Percentiles rank a stretch among this genome's conserved stretches.
phyloP scores from a whole-genome alignment of 2,888 invertebrate species.

The Polydrusus tereticollis region DNA sequence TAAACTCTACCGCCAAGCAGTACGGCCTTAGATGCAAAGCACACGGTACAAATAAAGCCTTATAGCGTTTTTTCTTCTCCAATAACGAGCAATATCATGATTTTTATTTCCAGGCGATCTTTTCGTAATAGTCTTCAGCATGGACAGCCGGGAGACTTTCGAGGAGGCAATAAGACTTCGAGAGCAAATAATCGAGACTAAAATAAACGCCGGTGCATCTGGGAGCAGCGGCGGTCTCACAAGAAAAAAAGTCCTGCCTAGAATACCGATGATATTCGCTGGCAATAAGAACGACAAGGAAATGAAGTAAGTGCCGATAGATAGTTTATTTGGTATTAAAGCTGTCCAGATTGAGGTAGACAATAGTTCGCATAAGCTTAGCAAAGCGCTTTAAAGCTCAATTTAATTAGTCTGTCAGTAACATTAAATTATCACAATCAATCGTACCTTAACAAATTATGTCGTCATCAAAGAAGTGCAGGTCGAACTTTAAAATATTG shows the following conservation, averaged over 20 bases:
- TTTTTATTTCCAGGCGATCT: conserved; percentile 62
- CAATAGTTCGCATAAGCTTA: too few species aligned
- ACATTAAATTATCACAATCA: too few species aligned
- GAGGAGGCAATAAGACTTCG: conserved; percentile 85
- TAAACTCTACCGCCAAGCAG: too few species aligned
- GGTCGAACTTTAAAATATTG: too few species aligned
- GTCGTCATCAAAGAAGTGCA: too few species aligned
- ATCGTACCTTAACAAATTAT: too few species aligned
- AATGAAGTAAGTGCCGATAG: conserved; percentile 72
- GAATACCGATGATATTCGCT: conserved; percentile 88
- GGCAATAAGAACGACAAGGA: conserved; percentile 91
- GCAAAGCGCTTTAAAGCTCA: too few species aligned
- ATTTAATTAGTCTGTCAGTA: too few species aligned
- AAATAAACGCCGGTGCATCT: conserved; percentile 78
- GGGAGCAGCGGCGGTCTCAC: conserved; percentile 69
- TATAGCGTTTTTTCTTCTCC: not conserved
- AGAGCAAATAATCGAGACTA: conserved; percentile 88
- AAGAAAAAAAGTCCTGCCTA: conserved; percentile 74
- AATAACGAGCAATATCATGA: too few species aligned
- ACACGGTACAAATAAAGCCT: not conserved
- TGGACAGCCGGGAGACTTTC: conserved; percentile 87
- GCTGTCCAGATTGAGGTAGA: not conserved
- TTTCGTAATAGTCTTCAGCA: conserved; percentile 86
- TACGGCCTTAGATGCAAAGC: too few species aligned
- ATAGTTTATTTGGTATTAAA: not conserved